Evolutionary conservation across 2,113 vertebrate species (phyloP).

Genomic region (Pipra filicauda): DNA sequence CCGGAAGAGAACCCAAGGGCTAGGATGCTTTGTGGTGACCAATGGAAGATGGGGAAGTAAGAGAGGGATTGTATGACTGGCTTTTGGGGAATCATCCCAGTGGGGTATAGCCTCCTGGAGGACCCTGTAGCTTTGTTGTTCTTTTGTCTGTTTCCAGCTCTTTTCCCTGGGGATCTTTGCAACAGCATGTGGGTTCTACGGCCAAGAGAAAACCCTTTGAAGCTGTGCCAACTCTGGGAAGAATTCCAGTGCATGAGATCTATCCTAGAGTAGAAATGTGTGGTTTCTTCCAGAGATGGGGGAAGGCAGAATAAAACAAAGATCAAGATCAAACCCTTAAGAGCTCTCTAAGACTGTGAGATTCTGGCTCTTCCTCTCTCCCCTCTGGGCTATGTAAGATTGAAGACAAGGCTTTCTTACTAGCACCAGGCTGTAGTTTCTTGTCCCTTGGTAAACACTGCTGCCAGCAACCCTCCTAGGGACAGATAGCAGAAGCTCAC

Average conservation of each 20-base stretch:
- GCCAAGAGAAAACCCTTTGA: slow-evolving; percentile 35
- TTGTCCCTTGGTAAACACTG: not conserved
- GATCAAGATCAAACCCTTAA: not conserved
- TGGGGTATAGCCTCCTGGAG: not conserved
- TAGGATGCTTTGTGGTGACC: not conserved
- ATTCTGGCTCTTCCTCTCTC: not conserved
- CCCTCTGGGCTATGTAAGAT: not conserved
- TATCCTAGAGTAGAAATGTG: slow-evolving; percentile 3
- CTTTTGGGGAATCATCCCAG: not conserved
- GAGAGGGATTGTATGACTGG: not conserved
- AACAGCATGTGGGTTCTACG: slow-evolving; percentile 18
- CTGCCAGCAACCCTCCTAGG: not conserved
- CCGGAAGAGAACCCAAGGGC: not conserved
- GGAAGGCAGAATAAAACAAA: slow-evolving; percentile 3
- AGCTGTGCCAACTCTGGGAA: slow-evolving; percentile 43
- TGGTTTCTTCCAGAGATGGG: slow-evolving; percentile 4
- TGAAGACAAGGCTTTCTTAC: not conserved
- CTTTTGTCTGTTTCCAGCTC: not conserved
- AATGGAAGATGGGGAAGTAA: not conserved
- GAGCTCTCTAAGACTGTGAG: not conserved
- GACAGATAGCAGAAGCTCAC: not conserved
- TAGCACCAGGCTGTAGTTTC: not conserved
- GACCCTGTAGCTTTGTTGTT: not conserved
- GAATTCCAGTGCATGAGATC: slow-evolving; percentile 39
- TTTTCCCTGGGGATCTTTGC: not conserved